Conservation (phyloP, 2,888 invertebrate species). For the Eurytoma californica region DNA sequence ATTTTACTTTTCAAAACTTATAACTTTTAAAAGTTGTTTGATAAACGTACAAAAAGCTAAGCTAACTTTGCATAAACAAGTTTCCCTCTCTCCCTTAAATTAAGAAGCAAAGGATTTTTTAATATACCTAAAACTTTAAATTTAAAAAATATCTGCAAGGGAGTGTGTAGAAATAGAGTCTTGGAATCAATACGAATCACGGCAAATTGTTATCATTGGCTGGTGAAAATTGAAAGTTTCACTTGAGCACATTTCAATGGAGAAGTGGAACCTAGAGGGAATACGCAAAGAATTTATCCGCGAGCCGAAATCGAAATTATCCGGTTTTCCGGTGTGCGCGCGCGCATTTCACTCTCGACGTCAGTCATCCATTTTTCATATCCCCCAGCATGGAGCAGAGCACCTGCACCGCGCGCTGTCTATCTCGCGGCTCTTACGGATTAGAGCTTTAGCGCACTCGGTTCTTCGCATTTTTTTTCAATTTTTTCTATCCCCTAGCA, state of each 20-base stretch:
- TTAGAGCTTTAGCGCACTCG: slow-evolving; percentile 8
- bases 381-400: not conserved
- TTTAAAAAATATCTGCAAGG: too few relatives aligned
- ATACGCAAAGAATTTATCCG: not conserved
- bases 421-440: not conserved
- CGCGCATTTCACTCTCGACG: not conserved
- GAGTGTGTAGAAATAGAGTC: too few relatives aligned
- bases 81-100: too few relatives aligned
- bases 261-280: too few relatives aligned
- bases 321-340: not conserved
- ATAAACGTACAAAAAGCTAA: too few relatives aligned
- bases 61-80: too few relatives aligned
- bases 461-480: not conserved
- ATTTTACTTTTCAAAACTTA: too few relatives aligned
- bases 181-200: not conserved
- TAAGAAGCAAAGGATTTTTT: too few relatives aligned
- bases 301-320: not conserved
- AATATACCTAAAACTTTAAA: too few relatives aligned
- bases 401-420: not conserved
- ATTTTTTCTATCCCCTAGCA: not conserved
- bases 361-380: slow-evolving; percentile 32
- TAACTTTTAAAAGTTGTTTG: too few relatives aligned
- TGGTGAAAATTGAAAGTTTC: not conserved
- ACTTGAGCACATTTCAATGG: not conserved
- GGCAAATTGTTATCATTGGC: not conserved